Evolutionary conservation across 2,113 vertebrate genomes (phyloP), one percentile per base, ranked within the genome.

Genomic region (Chaetodon trifascialis): DNA sequence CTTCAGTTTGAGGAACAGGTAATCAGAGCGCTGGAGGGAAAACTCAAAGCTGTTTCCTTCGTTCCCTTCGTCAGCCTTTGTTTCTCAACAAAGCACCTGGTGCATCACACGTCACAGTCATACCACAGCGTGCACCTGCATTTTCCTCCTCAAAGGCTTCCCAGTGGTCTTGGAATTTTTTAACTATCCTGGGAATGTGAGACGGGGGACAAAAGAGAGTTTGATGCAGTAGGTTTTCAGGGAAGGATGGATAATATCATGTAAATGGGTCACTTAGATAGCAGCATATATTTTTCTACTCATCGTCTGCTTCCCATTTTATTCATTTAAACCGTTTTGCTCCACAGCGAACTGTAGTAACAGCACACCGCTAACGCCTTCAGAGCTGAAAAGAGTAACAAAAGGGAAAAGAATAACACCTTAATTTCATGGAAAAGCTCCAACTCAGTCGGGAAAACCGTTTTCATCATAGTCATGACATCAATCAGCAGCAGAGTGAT

Each of bases 171-270:
- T 82, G 76, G 60, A 71, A 64, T 71, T 76, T 67, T 51, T 46
- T 2, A 76, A 77, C 58, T 65, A 85, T 68, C 59, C 65, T 71
- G 85, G 70, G 81, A 87, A 90, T 88, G 54, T 42, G 59, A 83
- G 52, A 56, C 5, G 4, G 52, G 40, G 52, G 59, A 73, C 42
- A 51, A 74, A 76, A 70, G 36, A 67, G 17, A 64, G 51, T 72
- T 44, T 72, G 51, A 79, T 72, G 49, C 4, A 15, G 52, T 40
- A 12, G 42, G 73, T 66, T 79, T 62, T 76, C 85, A 34, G 16
- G 51, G 67, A 76, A 63, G 36, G 42, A 49, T 17, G 1, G 47
- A 23, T 74, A 51, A 82, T 79, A 72, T 86, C 59, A 78, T 51
- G 56, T n/a, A 86, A 89, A 86, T 88, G 34, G 68, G 34, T 83